phyloP scores from a whole-genome alignment of 2,113 vertebrate genomes.

The Otocyon megalotis region DNA sequence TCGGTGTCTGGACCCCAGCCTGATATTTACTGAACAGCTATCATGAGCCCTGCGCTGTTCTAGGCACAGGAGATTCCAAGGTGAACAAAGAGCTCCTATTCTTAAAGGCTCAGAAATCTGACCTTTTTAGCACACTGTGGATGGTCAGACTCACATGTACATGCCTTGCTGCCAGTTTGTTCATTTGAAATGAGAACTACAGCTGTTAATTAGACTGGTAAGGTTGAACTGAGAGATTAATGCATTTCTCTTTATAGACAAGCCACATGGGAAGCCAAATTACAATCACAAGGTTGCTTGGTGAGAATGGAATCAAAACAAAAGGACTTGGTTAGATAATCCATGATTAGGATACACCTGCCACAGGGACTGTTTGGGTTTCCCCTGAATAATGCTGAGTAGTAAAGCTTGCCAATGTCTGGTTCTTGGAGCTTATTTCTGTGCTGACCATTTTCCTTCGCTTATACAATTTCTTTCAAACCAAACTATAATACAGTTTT shows the following conservation, averaged over 20 bases:
- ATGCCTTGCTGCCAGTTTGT: conserved; percentile 72
- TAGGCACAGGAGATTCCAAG: conserved; percentile 40
- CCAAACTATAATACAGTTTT: conserved; percentile 51
- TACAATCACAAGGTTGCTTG: conserved; percentile 83
- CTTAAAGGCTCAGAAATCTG: conserved; percentile 71
- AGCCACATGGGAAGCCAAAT: conserved; percentile 78
- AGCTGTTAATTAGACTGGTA: conserved; percentile 82
- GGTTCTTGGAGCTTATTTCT: conserved; percentile 65
- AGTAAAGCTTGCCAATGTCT: conserved; percentile 69
- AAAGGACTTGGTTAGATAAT: conserved; percentile 81
- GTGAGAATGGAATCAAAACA: conserved; percentile 84
- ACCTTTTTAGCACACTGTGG: conserved; percentile 42
- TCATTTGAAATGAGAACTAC: conserved; percentile 79
- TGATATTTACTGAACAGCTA: conserved; percentile 46
- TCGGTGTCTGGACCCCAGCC: conserved; percentile 50
- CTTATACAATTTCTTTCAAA: conserved; percentile 63
- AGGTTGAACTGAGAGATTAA: conserved; percentile 78
- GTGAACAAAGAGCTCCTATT: conserved; percentile 70
- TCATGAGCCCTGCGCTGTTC: conserved; percentile 27
- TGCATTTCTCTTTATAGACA: conserved; percentile 83
- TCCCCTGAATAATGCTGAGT: conserved; percentile 74
- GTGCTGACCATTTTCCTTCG: conserved; percentile 70
- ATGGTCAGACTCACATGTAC: conserved; percentile 71
- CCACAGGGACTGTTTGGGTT: conserved; percentile 78
- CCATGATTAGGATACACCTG: conserved; percentile 82